Conservation (phyloP, 2,113 vertebrate genomes). For the Miniopterus natalensis region DNA sequence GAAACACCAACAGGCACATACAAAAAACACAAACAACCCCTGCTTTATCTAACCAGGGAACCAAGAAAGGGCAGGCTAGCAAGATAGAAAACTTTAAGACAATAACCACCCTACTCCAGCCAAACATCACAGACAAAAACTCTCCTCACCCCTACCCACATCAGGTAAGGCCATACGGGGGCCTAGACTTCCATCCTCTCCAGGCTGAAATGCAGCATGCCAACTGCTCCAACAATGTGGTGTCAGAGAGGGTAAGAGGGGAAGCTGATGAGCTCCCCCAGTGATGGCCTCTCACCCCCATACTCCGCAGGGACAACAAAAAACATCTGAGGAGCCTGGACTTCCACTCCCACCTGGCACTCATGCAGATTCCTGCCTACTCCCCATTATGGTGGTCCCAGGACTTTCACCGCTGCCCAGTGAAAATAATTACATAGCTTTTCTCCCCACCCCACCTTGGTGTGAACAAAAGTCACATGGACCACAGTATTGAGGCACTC, state of each 20-base stretch:
- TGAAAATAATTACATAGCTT: neutral
- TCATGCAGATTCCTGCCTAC: neutral
- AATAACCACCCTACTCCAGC: neutral
- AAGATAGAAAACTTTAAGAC: neutral
- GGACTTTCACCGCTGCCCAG: neutral
- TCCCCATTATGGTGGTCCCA: neutral
- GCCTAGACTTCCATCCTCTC: neutral
- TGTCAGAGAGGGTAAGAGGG: neutral
- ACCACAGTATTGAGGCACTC: neutral
- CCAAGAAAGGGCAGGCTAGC: neutral
- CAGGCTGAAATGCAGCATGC: neutral
- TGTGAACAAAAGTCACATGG: neutral
- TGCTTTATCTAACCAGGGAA: neutral
- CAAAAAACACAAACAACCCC: neutral
- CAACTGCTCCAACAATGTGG: rapidly evolving
- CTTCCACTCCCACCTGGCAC: neutral
- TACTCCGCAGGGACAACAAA: neutral
- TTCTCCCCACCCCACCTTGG: neutral
- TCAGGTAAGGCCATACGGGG: neutral
- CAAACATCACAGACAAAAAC: neutral
- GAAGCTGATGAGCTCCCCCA: neutral
- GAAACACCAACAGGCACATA: neutral
- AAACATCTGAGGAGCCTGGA: neutral
- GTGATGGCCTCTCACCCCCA: neutral
- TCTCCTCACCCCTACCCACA: neutral